A percentile compares a stretch with the other conserved stretches of the same genome.
Conservation (phyloP, 2,888 invertebrate species). For the Podabrus alpinus region DNA sequence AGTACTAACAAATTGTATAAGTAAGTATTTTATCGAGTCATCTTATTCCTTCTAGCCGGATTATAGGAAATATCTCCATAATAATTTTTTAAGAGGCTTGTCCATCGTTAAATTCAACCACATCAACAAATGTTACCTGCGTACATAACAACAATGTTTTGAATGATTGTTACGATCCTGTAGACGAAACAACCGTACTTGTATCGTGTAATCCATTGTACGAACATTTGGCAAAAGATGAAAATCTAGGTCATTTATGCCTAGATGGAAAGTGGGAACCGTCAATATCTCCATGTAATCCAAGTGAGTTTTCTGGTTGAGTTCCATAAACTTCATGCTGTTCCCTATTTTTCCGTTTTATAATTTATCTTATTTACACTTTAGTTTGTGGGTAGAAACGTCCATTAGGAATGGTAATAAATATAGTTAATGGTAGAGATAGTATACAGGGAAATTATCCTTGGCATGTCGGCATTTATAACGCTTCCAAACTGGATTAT, state of each 20-base stretch:
- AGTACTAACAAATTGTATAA: not conserved
- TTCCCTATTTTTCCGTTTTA: too few relatives aligned
- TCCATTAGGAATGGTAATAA: not conserved
- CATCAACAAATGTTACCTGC: not conserved
- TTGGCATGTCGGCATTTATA: too few relatives aligned
- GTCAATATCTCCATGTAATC: not conserved
- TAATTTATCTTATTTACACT: too few relatives aligned
- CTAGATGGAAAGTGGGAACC: not conserved
- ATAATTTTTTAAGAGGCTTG: not conserved
- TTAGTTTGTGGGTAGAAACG: too few relatives aligned
- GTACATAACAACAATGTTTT: not conserved
- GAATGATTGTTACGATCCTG: not conserved
- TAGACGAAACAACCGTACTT: not conserved
- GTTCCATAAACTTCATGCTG: too few relatives aligned
- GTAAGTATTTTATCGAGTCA: not conserved
- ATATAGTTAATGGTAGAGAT: not conserved
- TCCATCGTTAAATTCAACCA: not conserved
- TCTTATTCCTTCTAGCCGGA: rapidly evolving
- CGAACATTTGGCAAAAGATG: not conserved
- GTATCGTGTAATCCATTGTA: not conserved
- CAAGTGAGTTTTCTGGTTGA: not conserved
- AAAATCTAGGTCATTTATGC: not conserved
- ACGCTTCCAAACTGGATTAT: not conserved
- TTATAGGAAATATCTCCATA: too few relatives aligned
- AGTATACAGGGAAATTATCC: not conserved